These are phyloP conservation scores for Masnerella sp. DNA, from an alignment of 2,888 invertebrate genomes.

Conservation along the genomic window DNA sequence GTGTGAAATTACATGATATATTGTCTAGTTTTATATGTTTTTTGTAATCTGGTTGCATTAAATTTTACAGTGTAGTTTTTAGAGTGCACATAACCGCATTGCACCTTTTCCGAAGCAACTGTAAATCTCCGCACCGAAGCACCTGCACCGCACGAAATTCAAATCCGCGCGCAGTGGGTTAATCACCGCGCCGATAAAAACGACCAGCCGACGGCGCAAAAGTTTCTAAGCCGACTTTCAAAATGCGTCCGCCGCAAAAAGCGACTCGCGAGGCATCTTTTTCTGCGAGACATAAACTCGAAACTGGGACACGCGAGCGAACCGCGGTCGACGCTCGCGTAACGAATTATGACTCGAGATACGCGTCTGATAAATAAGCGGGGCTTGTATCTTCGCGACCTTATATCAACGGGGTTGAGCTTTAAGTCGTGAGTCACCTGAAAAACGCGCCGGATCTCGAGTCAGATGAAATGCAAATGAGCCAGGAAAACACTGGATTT, in stretches of 20 bases:
- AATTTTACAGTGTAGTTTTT: too few relatives aligned
- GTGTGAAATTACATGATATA: too few relatives aligned
- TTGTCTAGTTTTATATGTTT: too few relatives aligned
- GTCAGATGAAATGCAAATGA: slow-evolving; percentile 2
- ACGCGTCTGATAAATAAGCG: slow-evolving; percentile 50
- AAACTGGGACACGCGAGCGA: slow-evolving; percentile 53
- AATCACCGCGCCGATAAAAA: too few relatives aligned
- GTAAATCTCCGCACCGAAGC: too few relatives aligned
- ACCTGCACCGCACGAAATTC: too few relatives aligned
- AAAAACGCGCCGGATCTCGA: neutral
- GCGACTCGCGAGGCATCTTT: slow-evolving; percentile 21
- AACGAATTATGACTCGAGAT: slow-evolving; percentile 62
- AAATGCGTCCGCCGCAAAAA: slow-evolving; percentile 28
- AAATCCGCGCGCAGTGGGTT: too few relatives aligned
- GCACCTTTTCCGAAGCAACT: too few relatives aligned
- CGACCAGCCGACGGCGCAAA: too few relatives aligned
- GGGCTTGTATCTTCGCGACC: slow-evolving; percentile 25
- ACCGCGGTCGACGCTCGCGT: slow-evolving; percentile 50
- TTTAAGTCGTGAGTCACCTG: slow-evolving; percentile 12
- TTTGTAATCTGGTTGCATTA: too few relatives aligned
- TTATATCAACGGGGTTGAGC: slow-evolving; percentile 27
- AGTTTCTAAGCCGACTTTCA: slow-evolving; percentile 27
- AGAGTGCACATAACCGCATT: too few relatives aligned
- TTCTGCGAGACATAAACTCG: slow-evolving; percentile 19
- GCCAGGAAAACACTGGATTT: too few relatives aligned